These are phyloP conservation scores for Ageneiosus marmoratus DNA, from an alignment of 2,113 vertebrate genomes.

Conservation along the genomic window DNA sequence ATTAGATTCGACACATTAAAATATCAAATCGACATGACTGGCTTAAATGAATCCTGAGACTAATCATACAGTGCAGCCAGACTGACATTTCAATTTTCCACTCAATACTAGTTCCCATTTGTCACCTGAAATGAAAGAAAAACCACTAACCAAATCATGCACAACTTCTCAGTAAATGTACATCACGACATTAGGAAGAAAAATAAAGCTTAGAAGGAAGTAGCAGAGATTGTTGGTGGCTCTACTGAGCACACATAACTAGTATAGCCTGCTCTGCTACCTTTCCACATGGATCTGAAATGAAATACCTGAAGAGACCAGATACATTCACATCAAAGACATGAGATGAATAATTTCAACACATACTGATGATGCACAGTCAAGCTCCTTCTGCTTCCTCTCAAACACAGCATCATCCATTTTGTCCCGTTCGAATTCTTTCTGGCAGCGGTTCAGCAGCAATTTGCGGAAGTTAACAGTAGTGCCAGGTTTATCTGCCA, in stretches of 20 bases:
- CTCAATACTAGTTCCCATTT: neutral
- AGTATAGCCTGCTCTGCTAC: neutral
- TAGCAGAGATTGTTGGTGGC: neutral
- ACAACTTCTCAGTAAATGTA: neutral
- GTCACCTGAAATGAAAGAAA: too few relatives aligned
- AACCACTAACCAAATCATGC: neutral
- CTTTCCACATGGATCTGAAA: too few relatives aligned
- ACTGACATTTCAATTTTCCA: neutral
- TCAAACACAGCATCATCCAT: slow-evolving; percentile 95
- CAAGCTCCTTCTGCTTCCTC: slow-evolving; percentile 95
- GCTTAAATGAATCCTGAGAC: neutral
- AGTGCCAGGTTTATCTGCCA: slow-evolving; percentile 90
- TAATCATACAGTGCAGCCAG: neutral
- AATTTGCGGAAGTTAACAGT: slow-evolving; percentile 96
- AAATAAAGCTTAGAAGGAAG: neutral
- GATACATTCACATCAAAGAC: neutral
- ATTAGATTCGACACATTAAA: neutral
- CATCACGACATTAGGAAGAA: neutral
- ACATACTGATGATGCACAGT: slow-evolving; percentile 85
- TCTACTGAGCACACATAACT: neutral
- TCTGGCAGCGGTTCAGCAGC: slow-evolving; percentile 96
- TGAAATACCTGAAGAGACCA: neutral
- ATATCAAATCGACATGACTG: neutral
- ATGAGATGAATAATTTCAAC: neutral
- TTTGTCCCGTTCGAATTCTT: slow-evolving; percentile 98